Percentiles rank a stretch among this genome's conserved stretches.
These are phyloP conservation scores for Leucoraja erinaceus DNA, from an alignment of 2,113 vertebrate species.

Conservation along the genomic window DNA sequence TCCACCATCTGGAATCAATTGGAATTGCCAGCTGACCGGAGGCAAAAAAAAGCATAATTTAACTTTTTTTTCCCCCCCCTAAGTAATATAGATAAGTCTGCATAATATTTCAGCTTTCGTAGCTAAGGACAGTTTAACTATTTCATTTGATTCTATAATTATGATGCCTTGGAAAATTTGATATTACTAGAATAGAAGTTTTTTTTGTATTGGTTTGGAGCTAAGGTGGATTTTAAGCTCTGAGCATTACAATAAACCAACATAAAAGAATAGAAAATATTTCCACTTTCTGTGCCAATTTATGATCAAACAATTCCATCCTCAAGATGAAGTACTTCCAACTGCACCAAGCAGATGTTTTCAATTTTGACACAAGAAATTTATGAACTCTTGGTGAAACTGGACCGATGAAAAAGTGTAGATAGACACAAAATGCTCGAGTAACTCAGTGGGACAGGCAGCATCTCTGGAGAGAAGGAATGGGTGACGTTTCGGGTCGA, in stretches of 20 bases:
- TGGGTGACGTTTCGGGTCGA: too few relatives aligned
- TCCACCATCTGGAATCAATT: not conserved
- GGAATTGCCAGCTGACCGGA: not conserved
- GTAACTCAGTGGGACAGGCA: too few relatives aligned
- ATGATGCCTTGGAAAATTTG: not conserved
- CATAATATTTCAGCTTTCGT: not conserved
- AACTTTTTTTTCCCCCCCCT: not conserved
- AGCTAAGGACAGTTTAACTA: not conserved
- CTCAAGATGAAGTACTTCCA: not conserved
- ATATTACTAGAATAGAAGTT: not conserved
- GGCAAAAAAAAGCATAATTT: not conserved
- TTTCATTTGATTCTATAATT: not conserved
- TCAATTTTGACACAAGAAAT: not conserved
- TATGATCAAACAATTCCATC: not conserved
- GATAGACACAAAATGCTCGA: too few relatives aligned
- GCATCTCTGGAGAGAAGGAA: too few relatives aligned
- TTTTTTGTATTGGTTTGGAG: not conserved
- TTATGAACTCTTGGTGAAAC: not conserved
- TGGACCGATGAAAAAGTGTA: not conserved
- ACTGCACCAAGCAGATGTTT: not conserved
- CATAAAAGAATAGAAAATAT: not conserved
- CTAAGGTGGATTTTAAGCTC: not conserved
- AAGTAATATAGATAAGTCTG: not conserved
- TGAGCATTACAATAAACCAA: not conserved
- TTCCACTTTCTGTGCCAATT: not conserved